phyloP scores from a whole-genome alignment of 2,113 vertebrate genomes.

The Hypomesus transpacificus region DNA sequence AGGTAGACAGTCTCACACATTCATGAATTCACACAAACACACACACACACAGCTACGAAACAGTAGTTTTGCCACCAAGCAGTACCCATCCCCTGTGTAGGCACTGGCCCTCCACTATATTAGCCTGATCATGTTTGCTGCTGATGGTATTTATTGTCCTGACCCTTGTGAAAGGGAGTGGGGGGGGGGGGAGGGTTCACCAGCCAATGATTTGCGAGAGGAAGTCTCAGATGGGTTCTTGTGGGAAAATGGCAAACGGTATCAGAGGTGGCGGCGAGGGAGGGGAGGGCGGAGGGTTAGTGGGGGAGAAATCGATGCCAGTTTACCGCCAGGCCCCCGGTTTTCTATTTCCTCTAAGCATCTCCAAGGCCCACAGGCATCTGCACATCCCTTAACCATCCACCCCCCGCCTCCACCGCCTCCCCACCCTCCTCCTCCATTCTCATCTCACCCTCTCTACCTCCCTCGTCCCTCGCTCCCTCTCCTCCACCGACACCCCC shows the following conservation, averaged over 20 bases:
- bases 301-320: conserved; percentile 38
- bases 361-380: conserved; percentile 18
- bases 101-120: not conserved
- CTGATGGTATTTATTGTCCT: conserved; percentile 41
- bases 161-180: not conserved
- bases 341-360: conserved; percentile 33
- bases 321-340: conserved; percentile 20
- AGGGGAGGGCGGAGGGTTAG: not conserved
- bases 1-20: not conserved
- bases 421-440: conserved; percentile 9
- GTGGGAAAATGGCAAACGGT: conserved; percentile 43
- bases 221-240: conserved; percentile 28
- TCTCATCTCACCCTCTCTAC: conserved; percentile 10
- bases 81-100: not conserved
- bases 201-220: conserved; percentile 42
- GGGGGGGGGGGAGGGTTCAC: not conserved
- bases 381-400: conserved; percentile 29
- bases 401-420: not conserved
- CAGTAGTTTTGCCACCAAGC: not conserved
- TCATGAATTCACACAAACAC: not conserved
- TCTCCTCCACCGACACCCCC: conserved; percentile 4
- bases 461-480: not conserved
- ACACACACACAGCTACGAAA: not conserved
- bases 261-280: conserved; percentile 14
- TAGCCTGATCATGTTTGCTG: conserved; percentile 26